These are phyloP conservation scores for Drosophila planitibia DNA, from an alignment of 2,888 invertebrate species.

Conservation along the genomic window DNA sequence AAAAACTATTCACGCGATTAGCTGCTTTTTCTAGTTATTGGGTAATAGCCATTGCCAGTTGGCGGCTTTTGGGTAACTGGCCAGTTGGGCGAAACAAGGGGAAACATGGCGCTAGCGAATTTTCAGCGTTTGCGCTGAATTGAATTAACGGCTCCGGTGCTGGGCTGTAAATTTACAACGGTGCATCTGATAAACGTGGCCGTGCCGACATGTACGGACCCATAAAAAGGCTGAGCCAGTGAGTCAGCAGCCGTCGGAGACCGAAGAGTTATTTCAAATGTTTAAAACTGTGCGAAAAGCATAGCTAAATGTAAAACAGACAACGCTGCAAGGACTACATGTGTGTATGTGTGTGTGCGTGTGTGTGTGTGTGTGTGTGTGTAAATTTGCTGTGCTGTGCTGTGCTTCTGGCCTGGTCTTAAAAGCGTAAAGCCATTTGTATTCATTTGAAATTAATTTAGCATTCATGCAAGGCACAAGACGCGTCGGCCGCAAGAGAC, in stretches of 20 bases:
- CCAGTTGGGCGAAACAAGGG: neutral
- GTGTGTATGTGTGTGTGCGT: slow-evolving; percentile 9
- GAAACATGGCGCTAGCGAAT: slow-evolving; percentile 30
- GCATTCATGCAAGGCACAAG: slow-evolving; percentile 77
- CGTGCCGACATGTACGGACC: slow-evolving; percentile 53
- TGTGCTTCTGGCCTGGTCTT: slow-evolving; percentile 62
- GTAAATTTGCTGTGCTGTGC: slow-evolving; percentile 47
- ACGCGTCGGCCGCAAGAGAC: slow-evolving; percentile 57
- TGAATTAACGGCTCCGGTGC: slow-evolving; percentile 74
- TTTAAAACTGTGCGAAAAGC: slow-evolving; percentile 60
- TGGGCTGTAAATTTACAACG: slow-evolving; percentile 73
- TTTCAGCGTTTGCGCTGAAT: slow-evolving; percentile 70
- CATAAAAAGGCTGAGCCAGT: slow-evolving; percentile 63
- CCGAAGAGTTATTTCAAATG: slow-evolving; percentile 74
- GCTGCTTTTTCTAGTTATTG: slow-evolving; percentile 75
- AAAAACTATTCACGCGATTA: slow-evolving; percentile 80
- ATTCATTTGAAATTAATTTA: slow-evolving; percentile 81
- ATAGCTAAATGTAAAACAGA: slow-evolving; percentile 75
- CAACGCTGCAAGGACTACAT: slow-evolving; percentile 49
- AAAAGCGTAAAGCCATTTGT: slow-evolving; percentile 82
- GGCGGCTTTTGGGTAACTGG: slow-evolving; percentile 11
- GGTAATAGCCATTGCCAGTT: slow-evolving; percentile 66
- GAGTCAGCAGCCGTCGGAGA: slow-evolving; percentile 52
- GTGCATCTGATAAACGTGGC: slow-evolving; percentile 77
- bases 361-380: slow-evolving; percentile 20